phyloP scores from a whole-genome alignment of 2,113 vertebrate species.

The Malaclemys terrapin region DNA sequence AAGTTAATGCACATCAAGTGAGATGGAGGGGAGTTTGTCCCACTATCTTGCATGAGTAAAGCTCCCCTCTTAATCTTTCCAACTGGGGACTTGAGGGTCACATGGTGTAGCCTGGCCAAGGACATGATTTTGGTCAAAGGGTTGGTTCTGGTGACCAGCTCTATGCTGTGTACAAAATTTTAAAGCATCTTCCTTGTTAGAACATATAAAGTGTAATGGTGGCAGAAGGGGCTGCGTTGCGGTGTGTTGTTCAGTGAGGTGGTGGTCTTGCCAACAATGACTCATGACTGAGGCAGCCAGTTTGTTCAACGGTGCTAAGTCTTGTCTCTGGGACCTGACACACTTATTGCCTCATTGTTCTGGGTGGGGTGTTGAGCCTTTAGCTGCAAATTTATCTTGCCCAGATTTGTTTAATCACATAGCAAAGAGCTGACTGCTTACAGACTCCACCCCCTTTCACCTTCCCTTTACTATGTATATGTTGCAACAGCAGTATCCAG shows the following conservation, averaged over 20 bases:
- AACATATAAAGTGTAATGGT: accelerated
- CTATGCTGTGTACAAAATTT: neutral
- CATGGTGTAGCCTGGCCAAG: neutral
- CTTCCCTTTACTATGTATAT: slow-evolving; percentile 47
- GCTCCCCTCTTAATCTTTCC: neutral
- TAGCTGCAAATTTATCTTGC: slow-evolving; percentile 59
- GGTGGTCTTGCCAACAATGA: neutral
- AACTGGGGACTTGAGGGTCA: neutral
- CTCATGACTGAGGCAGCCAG: neutral
- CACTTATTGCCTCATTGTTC: slow-evolving; percentile 54
- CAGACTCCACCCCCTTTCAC: slow-evolving; percentile 45
- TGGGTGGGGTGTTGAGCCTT: slow-evolving; percentile 66
- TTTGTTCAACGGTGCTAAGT: neutral
- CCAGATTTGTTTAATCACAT: slow-evolving; percentile 72
- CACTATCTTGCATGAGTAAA: neutral
- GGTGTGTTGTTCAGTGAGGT: accelerated
- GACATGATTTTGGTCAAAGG: neutral
- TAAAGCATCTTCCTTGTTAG: neutral
- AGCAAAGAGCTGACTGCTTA: slow-evolving; percentile 59
- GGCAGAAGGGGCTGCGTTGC: neutral
- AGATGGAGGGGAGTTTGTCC: neutral
- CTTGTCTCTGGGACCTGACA: slow-evolving; percentile 15
- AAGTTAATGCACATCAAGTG: neutral
- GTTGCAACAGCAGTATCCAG: slow-evolving; percentile 37
- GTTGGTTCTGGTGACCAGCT: neutral